Evolutionary conservation across 2,888 invertebrate species (phyloP), one percentile per base, ranked within the genome.

Genomic region (Thera britannica): DNA sequence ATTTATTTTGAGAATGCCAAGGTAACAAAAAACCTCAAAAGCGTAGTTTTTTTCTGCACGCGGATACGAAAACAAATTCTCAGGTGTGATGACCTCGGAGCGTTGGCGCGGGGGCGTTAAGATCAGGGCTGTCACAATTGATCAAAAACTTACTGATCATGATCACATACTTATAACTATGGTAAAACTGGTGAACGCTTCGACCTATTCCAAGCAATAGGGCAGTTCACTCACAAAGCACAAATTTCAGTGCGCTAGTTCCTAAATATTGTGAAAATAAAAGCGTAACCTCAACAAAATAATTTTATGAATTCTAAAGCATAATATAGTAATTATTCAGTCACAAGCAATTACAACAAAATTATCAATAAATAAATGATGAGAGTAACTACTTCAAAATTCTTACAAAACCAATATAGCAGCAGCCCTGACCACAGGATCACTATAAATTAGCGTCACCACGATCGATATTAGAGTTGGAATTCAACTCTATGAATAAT

Each of bases 401-500:
- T 38, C 11, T 49, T n/a, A 49, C 12, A 49, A 49, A 12, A 49
- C 12, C 12, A 12, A 51, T 51, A n/a, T 23, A 46, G 58, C 36
- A 62, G 55, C 64, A 66, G 49, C 69, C 69, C 66, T 70, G 54
- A 23, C 48, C 46, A 61, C 65, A 72, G 71, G 72, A 74, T 72
- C 67, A 60, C 66, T 58, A 61, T 64, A 65, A 75, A 73, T 73
- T 71, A 72, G 65, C 65, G 69, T 72, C 49, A 52, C 59, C 58
- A 61, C 64, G 66, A 62, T 69, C 67, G 66, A 75, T 70, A 72
- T 75, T 75, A 69, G 54, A 62, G 63, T 75, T 72, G 76, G 78
- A 80, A 80, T 81, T 79, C 64, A 59, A 73, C 73, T 77, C 75
- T 67, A 84, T 84, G 80, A 83, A 84, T 84, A 79, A 83, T 84